Percentiles rank a stretch among this genome's conserved stretches.
These are phyloP conservation scores for Sigmodon hispidus DNA, from an alignment of 2,113 vertebrate genomes.

Conservation along the genomic window DNA sequence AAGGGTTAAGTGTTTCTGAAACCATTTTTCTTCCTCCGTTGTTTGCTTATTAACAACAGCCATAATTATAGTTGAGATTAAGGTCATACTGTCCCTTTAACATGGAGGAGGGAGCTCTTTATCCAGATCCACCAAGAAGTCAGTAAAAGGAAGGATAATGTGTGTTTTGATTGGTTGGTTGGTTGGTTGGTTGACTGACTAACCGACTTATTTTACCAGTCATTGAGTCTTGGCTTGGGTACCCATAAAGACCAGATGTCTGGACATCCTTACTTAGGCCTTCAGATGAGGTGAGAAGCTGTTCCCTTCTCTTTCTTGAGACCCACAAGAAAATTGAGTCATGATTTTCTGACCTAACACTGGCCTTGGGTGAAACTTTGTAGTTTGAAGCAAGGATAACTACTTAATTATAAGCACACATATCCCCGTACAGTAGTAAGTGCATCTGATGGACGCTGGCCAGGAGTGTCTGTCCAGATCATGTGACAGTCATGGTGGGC, in stretches of 20 bases:
- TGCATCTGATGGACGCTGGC: too few relatives aligned
- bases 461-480: background rate
- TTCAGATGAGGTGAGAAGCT: background rate
- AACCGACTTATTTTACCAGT: rapidly evolving
- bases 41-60: conserved; percentile 58
- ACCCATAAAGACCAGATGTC: rapidly evolving
- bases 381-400: background rate
- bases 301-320: background rate
- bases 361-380: background rate
- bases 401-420: background rate
- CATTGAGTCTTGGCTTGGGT: background rate
- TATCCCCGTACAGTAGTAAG: background rate
- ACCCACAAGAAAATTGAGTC: background rate
- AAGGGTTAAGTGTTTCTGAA: conserved; percentile 57
- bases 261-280: rapidly evolving
- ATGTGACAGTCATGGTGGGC: rapidly evolving
- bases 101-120: background rate
- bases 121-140: background rate
- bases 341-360: background rate
- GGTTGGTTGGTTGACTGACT: background rate
- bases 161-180: background rate
- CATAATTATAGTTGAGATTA: conserved; percentile 52
- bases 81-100: background rate
- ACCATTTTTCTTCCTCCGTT: conserved; percentile 5
- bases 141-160: background rate